Base-by-base conservation (phyloP, 2,888 invertebrate genomes). In the Pandemis cinnamomeana region DNA sequence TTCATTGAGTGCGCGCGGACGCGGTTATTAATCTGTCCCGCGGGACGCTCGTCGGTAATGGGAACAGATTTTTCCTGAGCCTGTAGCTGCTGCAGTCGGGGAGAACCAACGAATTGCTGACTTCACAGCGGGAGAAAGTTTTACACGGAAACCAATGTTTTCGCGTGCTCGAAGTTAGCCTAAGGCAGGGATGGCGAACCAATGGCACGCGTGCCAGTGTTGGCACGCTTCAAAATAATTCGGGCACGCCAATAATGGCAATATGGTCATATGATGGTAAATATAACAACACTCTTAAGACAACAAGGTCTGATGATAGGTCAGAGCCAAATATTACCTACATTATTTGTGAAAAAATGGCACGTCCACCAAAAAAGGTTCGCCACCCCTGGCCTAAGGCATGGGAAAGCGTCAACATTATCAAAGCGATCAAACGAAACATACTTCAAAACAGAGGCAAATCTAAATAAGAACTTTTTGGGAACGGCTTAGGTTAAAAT, bases 1-100 rank as follows among this genome's bases (percentile, higher is more conserved):
- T 71, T 51, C 71, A 71, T 71, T 71, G 71, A 71, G 27, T 64
- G 27, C 53, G 42, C 15, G 61, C 41, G 62, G 51, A 46, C 55
- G 55, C 10, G 27, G 62, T 42, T 61, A 61, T 63, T 46, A 44
- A 46, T 63, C 44, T 63, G 53, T 63, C 53, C 51, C 55, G 6
- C 46, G 46, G 51, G 61, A 27, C n/a, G 7, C 27, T 11, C 5
- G 58, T 11, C 27, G 51, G 51, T 58, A 63, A 63, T 46, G 63
- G 5, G 42, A 42, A 63, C 46, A 20, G 70, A 13, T 63, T 53
- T 20, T 42, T 51, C 36, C 42, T n/a, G 46, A 27, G 5, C 6
- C 55, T 2, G 55, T n/a, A 7, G 5, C 51, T n/a, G 20, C 15
- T 53, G 67, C 42, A 42, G 20, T 41, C 67, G 53, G n/a, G 15